Base-by-base conservation (phyloP, 1,140 invertebrate species). In the Chironomus striatipennis region DNA sequence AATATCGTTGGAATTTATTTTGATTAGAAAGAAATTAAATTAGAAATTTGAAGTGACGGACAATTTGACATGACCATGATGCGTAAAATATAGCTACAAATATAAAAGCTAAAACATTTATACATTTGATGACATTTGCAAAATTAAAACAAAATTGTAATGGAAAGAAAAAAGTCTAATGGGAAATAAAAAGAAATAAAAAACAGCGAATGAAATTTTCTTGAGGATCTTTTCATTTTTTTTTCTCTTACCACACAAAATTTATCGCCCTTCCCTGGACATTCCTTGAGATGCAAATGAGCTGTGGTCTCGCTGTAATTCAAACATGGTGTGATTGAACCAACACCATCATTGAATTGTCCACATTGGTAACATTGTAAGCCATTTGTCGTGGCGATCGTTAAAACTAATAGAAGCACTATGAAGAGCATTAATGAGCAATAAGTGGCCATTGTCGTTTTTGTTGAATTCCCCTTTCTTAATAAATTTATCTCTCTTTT, bases 311-410 rank as follows among this genome's bases (percentile, higher is more conserved):
- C 86, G 76, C 88, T 91, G 77, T 89, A 87, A 81, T 92, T 92
- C 78, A 90, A 87, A 82, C 90, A 92, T 3, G 91, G 91, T 47
- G 91, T 93, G 75, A 93, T 92, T 74, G 90, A 91, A 57, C 91
- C 91, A 7, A 92, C 90, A 9, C 91, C 91, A 76, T 93, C 91
- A 78, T 90, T 93, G 83, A 92, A 93, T 82, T 90, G 87, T 43
- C 91, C 91, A 77, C 91, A 92, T 80, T 89, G 87, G 83, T 88
- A 90, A 83, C 91, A 93, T 79, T 86, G 88, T 77, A 93, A 84
- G 76, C 86, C 84, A 78, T 84, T 75, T 20, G 73, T 43, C 20
- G 65, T 20, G 18, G 18, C 17, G 65, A 70, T 70, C 65, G 18
- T 70, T 20, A 70, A 70, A 18, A 70, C 65, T 70, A 70, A 70